phyloP scores from a whole-genome alignment of 1,140 invertebrate species.

The Tetragonula clypearis region DNA sequence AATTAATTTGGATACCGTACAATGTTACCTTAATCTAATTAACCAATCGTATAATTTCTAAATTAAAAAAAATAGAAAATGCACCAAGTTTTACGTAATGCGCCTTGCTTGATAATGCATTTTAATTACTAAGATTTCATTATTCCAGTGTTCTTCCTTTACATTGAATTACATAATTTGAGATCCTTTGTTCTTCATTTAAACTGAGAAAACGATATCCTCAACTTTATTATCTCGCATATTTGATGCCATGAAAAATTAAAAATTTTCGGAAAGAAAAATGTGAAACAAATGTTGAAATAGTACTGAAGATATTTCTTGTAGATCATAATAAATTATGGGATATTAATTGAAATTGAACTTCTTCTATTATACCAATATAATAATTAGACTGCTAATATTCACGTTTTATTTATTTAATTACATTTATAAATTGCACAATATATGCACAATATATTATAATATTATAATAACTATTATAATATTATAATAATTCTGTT shows the following conservation, averaged over 20 bases:
- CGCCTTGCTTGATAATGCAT: conserved; percentile 15
- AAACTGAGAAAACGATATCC: background rate
- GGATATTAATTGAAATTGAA: background rate
- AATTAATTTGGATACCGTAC: background rate
- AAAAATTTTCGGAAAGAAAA: background rate
- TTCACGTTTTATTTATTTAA: background rate
- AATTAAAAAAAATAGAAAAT: conserved; percentile 48
- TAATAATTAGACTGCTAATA: background rate
- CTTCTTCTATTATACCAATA: background rate
- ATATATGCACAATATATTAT: background rate
- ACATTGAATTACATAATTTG: background rate
- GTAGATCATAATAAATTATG: background rate
- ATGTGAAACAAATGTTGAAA: background rate
- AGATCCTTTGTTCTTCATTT: background rate
- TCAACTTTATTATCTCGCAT: background rate
- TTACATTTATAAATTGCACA: background rate
- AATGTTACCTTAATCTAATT: conserved; percentile 40
- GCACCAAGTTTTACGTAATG: conserved; percentile 48
- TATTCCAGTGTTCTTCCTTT: background rate
- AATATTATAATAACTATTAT: no score
- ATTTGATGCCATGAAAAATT: background rate
- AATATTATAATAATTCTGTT: no score
- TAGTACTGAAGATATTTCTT: background rate
- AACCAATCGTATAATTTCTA: conserved; percentile 36
- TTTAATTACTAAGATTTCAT: conserved; percentile 18